Evolutionary conservation across 2,888 invertebrate species (phyloP).

Genomic region (Meganola albula): DNA sequence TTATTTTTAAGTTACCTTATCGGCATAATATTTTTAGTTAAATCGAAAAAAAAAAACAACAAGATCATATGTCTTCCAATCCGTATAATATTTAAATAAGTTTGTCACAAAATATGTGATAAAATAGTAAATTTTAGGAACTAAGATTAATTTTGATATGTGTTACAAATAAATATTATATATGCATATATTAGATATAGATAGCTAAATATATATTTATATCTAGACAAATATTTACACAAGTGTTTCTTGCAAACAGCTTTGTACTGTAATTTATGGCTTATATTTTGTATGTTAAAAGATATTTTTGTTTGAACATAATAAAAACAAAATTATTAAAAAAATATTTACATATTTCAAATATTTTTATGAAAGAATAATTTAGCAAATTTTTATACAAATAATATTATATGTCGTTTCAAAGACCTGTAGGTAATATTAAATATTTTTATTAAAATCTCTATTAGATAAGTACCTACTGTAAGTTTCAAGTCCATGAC

Average conservation of each 20-base stretch:
- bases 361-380: too few species aligned
- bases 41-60: conserved; percentile 35
- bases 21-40: conserved; percentile 37
- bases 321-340: too few species aligned
- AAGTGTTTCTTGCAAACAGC: too few species aligned
- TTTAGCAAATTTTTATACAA: neutral
- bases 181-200: too few species aligned
- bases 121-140: conserved; percentile 18
- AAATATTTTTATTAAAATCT: conserved; percentile 28
- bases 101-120: conserved; percentile 33
- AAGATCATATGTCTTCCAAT: conserved; percentile 62
- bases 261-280: too few species aligned
- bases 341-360: too few species aligned
- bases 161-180: too few species aligned
- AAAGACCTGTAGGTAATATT: conserved; percentile 30
- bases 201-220: too few species aligned
- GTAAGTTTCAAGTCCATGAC: conserved; percentile 27
- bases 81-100: conserved; percentile 38
- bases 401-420: conserved; percentile 11
- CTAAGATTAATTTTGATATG: too few species aligned
- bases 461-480: conserved; percentile 23
- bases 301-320: too few species aligned
- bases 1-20: conserved; percentile 26
- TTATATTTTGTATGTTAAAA: too few species aligned
- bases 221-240: too few species aligned